phyloP scores from a whole-genome alignment of 2,888 invertebrate genomes.

The Caenorhabditis sp. region DNA sequence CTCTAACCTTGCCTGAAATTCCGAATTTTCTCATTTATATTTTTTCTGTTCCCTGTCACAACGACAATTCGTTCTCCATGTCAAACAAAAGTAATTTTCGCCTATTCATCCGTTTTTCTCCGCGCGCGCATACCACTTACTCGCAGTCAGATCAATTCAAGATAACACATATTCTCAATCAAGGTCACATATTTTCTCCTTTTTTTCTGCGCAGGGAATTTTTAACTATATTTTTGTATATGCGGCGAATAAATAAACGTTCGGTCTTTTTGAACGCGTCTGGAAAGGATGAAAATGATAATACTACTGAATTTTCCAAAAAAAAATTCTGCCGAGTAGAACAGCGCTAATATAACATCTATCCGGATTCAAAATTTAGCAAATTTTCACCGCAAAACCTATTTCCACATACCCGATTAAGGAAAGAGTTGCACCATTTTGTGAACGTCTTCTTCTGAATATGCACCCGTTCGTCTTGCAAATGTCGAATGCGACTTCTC shows the following conservation, averaged over 20 bases:
- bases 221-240: neutral
- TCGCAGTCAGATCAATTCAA: neutral
- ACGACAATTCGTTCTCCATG: no score
- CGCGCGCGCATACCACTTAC: neutral
- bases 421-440: conserved; percentile 98
- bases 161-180: neutral
- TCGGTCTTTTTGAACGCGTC: neutral
- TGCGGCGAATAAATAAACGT: neutral
- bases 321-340: no score
- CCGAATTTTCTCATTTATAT: neutral
- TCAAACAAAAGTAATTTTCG: neutral
- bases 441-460: conserved; percentile 99
- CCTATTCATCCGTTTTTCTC: neutral
- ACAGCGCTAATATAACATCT: no score
- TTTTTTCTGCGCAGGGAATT: neutral
- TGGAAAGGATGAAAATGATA: no score
- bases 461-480: conserved; percentile 89
- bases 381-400: no score
- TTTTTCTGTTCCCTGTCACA: neutral
- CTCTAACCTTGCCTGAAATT: conserved; percentile 92
- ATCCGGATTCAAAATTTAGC: no score
- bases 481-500: conserved; percentile 61
- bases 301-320: no score
- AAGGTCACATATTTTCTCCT: neutral
- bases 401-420: conserved; percentile 81